Percentiles rank a stretch among this genome's conserved stretches.
phyloP scores from a whole-genome alignment of 1,140 invertebrate genomes.

The Batillaria attramentaria region DNA sequence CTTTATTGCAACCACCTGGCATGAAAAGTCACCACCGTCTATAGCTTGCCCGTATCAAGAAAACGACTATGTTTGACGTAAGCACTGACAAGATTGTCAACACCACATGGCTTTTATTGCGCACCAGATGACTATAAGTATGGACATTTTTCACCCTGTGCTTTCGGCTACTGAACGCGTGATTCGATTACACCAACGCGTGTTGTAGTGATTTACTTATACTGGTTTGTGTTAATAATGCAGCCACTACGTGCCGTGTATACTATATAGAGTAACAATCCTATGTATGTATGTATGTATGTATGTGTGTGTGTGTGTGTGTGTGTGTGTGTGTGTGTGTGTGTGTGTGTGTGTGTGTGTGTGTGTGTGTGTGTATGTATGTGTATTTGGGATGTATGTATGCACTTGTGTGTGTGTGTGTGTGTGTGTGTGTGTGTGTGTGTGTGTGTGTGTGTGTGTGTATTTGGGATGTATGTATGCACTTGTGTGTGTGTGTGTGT shows the following conservation, averaged over 20 bases:
- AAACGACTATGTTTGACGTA: no score
- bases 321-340: conserved; percentile 14
- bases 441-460: no score
- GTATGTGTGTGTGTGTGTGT: conserved; percentile 9
- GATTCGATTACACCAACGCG: background rate
- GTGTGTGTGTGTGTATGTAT: conserved; percentile 15
- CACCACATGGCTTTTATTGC: no score
- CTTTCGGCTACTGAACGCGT: background rate
- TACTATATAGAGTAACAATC: background rate
- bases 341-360: conserved; percentile 4
- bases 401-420: background rate
- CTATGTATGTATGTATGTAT: background rate
- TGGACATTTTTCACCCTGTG: background rate
- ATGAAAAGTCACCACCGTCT: no score
- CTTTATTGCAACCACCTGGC: no score
- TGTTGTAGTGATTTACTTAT: background rate
- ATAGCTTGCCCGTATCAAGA: no score
- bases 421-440: background rate
- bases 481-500: background rate
- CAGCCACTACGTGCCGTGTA: background rate
- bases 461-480: no score
- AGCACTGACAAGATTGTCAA: no score
- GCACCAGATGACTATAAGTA: no score
- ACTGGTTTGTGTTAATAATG: background rate
- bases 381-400: background rate